Base-by-base conservation (phyloP, 2,888 invertebrate genomes). In the Glaucopsyche alexis region DNA sequence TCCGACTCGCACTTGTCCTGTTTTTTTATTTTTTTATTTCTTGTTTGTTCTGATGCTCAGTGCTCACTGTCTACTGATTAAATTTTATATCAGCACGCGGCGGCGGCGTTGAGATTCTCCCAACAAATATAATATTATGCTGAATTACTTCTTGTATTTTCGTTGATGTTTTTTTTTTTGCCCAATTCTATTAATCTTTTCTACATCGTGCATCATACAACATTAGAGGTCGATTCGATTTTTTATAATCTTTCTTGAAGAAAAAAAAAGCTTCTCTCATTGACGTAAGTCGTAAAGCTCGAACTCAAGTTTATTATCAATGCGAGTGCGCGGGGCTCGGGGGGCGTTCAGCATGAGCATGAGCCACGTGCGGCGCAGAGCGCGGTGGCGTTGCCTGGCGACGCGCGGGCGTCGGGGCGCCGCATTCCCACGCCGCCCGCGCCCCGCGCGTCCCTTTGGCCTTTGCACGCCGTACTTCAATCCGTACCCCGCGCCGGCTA, bases 321-420 rank as follows among this genome's bases (percentile, higher is more conserved):
- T 29, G 69, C 69, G 69, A 60, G 74, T 9, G 64, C 38, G 4
- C 2, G 4, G 50, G 65, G 14, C 82, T 81, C 81, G 83, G 81
- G 88, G 84, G 83, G 80, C 82, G 87, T 29, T 6, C 11, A 60
- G 86, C 64, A n/a, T 47, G 60, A 60, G 86, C 64, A n/a, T 47
- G 60, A 55, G 83, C 83, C 86, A 84, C 85, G 85, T 86, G 83
- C 47, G 66, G 66, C 42, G 40, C 66, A 66, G 69, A 69, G 47
- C 69, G 75, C 73, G 40, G 50, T 66, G 66, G 73, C 87, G 89
- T 78, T 77, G 78, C 79, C 71, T 75, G 76, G 78, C 75, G 76
- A 79, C 78, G 79, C 77, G 79, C 76, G 80, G 77, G 77, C 85
- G 84, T 80, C 82, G 83, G 83, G 83, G 83, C 82, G 88, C 87